These are phyloP conservation scores for Amphimedon queenslandica DNA, from an alignment of 37 sponge, comb jelly and placozoan species.

Conservation along the genomic window DNA sequence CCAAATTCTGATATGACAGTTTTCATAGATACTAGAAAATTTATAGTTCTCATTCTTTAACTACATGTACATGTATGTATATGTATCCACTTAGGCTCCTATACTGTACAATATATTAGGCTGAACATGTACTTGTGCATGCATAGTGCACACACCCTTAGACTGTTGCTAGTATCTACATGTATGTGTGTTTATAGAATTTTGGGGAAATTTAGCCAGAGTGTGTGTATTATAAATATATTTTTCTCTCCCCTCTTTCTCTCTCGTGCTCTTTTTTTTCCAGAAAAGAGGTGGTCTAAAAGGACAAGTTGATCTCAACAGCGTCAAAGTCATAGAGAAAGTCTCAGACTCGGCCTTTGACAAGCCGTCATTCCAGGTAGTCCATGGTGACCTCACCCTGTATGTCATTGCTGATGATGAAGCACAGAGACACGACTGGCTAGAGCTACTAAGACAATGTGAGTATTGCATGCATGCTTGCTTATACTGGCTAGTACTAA, in stretches of 20 bases:
- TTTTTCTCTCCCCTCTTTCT: background rate
- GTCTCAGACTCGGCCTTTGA: constrained; percentile 65
- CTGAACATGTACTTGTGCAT: no score
- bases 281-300: constrained; percentile 73
- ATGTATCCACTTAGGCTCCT: background rate
- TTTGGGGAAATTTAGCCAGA: no score
- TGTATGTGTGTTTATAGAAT: no score
- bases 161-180: no score
- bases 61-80: constrained; percentile 1
- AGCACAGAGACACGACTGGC: constrained; percentile 65
- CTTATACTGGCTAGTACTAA: background rate
- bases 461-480: constrained; percentile 12
- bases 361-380: constrained; percentile 76
- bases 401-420: constrained; percentile 62
- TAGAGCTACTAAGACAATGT: constrained; percentile 54
- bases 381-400: constrained; percentile 73
- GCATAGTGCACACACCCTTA: no score
- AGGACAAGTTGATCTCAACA: constrained; percentile 52
- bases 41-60: no score
- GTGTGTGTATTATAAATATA: no score
- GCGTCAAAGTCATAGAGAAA: constrained; percentile 68
- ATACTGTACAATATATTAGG: background rate
- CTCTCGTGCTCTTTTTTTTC: background rate
- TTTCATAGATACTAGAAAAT: no score
- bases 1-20: no score